Evolutionary conservation across 2,888 invertebrate species (phyloP), one percentile per base, ranked within the genome.

Genomic region (Drosophila anomalata): DNA sequence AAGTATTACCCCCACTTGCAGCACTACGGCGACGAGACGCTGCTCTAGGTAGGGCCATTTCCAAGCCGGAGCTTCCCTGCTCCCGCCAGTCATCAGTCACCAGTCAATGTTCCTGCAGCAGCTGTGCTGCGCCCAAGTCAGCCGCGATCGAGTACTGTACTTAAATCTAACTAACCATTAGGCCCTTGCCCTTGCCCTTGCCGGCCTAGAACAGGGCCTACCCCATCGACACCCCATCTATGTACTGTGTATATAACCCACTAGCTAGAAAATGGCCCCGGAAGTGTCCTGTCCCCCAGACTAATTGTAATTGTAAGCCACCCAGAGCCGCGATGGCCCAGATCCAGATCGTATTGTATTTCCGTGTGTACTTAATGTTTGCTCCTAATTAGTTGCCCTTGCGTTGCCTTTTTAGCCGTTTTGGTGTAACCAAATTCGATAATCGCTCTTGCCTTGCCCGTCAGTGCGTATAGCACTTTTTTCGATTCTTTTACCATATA

Each of bases 21-120:
- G 59, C 87, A 83, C 14, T 89, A 86, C 39, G 89, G 91, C 29
- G 90, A 91, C 65, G 92, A 91, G 76, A 91, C 91, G 31, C 81
- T 91, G 55, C 81, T 91, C 47, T 91, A 88, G 81, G 54, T 33
- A 12, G 9, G 17, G 47, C n/a, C 12, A 41, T 41, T 41, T 41
- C 9, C 12, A 20, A 26, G 20, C 9, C 17, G 33, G 54, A 39
- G 9, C 5, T 11, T 33, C 44, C 36, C 17, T 0, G 29, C 29
- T 29, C 29, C 29, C n/a, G 12, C 31, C 24, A 33, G n/a, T 33
- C 31, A 17, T 36, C 47, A 47, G 22, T 39, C 24, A 20, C 36
- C 36, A 36, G 36, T 36, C 36, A 70, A 70, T 59, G 68, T 68
- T 68, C 68, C 68, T 68, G 67, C 59, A 29, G 62, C 48, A 31